Percentiles rank a stretch among this genome's conserved stretches.
These are phyloP conservation scores for Andinoacara biseriatus DNA, from an alignment of 2,113 vertebrate genomes.

Conservation along the genomic window DNA sequence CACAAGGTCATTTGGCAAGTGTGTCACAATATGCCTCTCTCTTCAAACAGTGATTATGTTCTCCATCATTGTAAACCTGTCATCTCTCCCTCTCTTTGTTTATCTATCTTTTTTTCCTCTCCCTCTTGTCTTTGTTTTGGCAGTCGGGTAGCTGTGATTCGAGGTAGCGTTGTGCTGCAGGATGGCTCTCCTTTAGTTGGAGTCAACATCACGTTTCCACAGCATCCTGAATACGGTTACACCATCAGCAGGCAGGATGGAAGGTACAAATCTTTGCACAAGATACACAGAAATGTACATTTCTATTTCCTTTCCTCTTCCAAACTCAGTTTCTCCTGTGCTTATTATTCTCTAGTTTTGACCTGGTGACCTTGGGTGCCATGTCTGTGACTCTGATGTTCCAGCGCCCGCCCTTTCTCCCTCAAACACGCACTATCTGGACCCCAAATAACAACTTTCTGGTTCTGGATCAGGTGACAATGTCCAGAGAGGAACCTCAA, in stretches of 20 bases:
- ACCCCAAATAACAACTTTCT: slow-evolving; percentile 97
- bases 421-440: slow-evolving; percentile 92
- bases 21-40: slow-evolving; percentile 52
- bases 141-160: slow-evolving; percentile 92
- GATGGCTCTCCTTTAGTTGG: slow-evolving; percentile 95
- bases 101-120: background rate
- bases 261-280: slow-evolving; percentile 79
- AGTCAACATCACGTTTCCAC: slow-evolving; percentile 95
- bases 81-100: slow-evolving; percentile 38
- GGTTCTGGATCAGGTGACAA: slow-evolving; percentile 91
- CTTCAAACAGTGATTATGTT: slow-evolving; percentile 62
- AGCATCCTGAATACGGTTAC: slow-evolving; percentile 93
- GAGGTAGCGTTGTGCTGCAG: slow-evolving; percentile 88
- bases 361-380: slow-evolving; percentile 93
- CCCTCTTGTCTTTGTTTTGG: slow-evolving; percentile 33
- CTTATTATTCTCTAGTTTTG: slow-evolving; percentile 85
- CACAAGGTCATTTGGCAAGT: slow-evolving; percentile 57
- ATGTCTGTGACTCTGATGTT: slow-evolving; percentile 92
- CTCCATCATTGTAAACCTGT: slow-evolving; percentile 67
- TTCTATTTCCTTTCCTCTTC: background rate
- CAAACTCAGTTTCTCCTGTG: background rate
- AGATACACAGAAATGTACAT: background rate
- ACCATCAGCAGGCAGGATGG: slow-evolving; percentile 97
- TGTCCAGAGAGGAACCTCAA: slow-evolving; percentile 85
- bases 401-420: slow-evolving; percentile 94